Conservation (phyloP, 64 coral and sea anemone species). For the Porites australiensis region DNA sequence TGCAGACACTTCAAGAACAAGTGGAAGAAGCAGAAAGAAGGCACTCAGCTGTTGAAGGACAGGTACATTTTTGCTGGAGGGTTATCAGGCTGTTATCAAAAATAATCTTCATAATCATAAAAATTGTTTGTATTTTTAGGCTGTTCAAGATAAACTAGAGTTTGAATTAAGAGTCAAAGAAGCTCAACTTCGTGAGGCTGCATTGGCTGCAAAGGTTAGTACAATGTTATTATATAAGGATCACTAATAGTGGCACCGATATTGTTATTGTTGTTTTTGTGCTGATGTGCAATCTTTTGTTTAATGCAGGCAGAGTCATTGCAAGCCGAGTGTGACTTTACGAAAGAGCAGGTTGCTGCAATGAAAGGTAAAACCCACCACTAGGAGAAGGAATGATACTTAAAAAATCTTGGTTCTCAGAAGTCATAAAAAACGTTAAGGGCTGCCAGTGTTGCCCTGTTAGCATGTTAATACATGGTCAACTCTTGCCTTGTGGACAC, state of each 20-base stretch:
- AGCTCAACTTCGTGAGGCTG: slow-evolving; percentile 56
- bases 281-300: background rate
- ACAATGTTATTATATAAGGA: background rate
- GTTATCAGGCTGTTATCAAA: background rate
- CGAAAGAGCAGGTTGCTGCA: slow-evolving; percentile 75
- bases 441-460: no score
- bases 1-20: slow-evolving; percentile 85
- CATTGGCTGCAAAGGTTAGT: slow-evolving; percentile 67
- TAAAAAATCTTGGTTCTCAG: no score
- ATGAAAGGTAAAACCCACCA: slow-evolving; percentile 63
- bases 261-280: background rate
- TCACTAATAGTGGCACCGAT: background rate
- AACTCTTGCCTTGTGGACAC: no score
- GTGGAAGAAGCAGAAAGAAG: slow-evolving; percentile 92
- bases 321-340: slow-evolving; percentile 90
- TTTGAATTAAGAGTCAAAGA: slow-evolving; percentile 63
- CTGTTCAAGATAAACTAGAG: slow-evolving; percentile 59
- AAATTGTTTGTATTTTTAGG: slow-evolving; percentile 32
- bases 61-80: slow-evolving; percentile 47
- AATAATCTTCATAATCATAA: background rate
- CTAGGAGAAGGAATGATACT: no score
- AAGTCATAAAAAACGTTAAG: no score
- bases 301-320: slow-evolving; percentile 62
- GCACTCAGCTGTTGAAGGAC: slow-evolving; percentile 92
- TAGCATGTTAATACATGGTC: no score